Base-by-base conservation (phyloP, 1,140 invertebrate species). In the Eupeodes corollae region DNA sequence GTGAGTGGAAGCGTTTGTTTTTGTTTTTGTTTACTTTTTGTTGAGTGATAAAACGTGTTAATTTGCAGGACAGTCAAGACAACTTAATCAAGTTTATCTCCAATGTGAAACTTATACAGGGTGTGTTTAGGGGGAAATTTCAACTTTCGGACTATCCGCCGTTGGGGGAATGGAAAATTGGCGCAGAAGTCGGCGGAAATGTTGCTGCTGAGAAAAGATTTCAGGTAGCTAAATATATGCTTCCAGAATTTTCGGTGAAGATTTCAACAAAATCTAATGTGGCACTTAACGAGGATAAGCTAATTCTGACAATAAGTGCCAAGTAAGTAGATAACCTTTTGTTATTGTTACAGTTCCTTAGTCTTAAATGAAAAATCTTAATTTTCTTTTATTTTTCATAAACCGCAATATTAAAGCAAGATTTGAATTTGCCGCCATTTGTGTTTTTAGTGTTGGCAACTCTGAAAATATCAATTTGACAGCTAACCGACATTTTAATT, bases 221-320 rank as follows among this genome's bases (percentile, higher is more conserved):
- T 14, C 77, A 71, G 35, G 69, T 78, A 11, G 86, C 88, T 1
- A 85, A 93, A 70, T 95, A 94, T 64, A 82, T 94, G 31, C 68
- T 91, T 21, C 91, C 91, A 0, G 90, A 91, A 56, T 94, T 91
- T 70, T 78, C 91, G 59, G 84, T 96, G 30, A 76, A 79, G 0
- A 77, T 93, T 16, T 75, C 84, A 46, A 75, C 85, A 5, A 84
- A 88, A 1, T 73, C 81, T 48, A 86, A 89, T 64, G 73, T 83
- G 1, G 21, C 21, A 5, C 8, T 5, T 8, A 8, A 3, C 8
- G 21, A 26, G 21, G 8, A 26, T 26, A 26, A 26, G 21, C 3
- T 26, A 26, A 8, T 8, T 26, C 3, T 26, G 8, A 8, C 21
- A 8, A 26, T 26, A 26, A 26, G 21, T 26, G 21, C 21, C 8